Evolutionary conservation across 2,113 vertebrate species (phyloP), one percentile per base, ranked within the genome.

Genomic region (Muntiacus muntjak): DNA sequence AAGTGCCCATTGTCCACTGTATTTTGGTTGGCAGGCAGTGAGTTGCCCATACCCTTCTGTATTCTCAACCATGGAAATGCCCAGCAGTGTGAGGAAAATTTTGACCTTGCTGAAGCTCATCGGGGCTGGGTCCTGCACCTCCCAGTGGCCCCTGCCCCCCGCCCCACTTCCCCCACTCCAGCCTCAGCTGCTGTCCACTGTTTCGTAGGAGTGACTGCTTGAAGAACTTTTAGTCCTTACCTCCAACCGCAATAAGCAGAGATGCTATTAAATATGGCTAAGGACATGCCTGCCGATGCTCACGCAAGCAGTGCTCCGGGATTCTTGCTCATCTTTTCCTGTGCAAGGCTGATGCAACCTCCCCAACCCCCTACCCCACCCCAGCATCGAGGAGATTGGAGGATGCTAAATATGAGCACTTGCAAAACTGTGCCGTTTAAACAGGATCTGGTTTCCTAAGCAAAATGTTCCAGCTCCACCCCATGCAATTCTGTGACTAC

Each of bases 281-380:
- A 60, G 8, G 57, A n/a, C 1, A 11, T 2, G 25, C 40, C n/a
- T 12, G 25, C n/a, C 17, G 60, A 23, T 19, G 8, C 30, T 40
- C 25, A 19, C n/a, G 47, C 55, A 93, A 78, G 36, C 19, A 26
- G 8, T n/a, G 81, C 30, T 58, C 83, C 12, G 0, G 28, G n/a
- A 19, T 78, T 60, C 33, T 62, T 55, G 8, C 40, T 57, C 36
- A 4, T n/a, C 88, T 28, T 3, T 3, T 23, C 45, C 1, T 19
- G 28, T 52, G 45, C 17, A 0, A 57, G n/a, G 40, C 78, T 82
- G 40, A 64, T 8, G 86, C 94, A 95, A 89, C 54, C 52, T 33
- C 17, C 16, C 50, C 7, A n/a, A 16, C 33, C 8, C 47, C 0
- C 15, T 16, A 6, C 30, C 30, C n/a, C 0, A 8, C 33, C 47